These are phyloP conservation scores for Bergia sp. DNA, from an alignment of 92 coral and sea anemone genomes.

Conservation along the genomic window DNA sequence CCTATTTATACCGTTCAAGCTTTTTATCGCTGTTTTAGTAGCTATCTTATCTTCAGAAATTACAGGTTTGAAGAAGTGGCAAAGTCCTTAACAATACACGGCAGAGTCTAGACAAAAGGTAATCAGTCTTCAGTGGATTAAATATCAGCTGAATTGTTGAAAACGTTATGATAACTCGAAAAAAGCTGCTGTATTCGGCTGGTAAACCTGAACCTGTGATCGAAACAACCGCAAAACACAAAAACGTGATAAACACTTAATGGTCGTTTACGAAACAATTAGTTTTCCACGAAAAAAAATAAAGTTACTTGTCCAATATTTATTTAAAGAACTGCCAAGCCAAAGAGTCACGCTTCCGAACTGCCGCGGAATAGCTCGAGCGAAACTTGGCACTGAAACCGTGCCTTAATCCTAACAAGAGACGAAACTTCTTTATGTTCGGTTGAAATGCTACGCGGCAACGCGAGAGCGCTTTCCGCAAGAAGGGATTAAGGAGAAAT, in stretches of 20 bases:
- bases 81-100: neutral
- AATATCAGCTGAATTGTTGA: neutral
- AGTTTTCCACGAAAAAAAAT: slow-evolving; percentile 37
- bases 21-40: neutral
- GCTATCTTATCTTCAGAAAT: neutral
- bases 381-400: neutral
- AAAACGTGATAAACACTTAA: slow-evolving; percentile 37
- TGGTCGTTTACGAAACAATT: slow-evolving; percentile 43
- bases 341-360: slow-evolving; percentile 40
- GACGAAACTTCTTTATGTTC: neutral
- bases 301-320: slow-evolving; percentile 42
- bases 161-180: neutral
- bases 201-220: neutral
- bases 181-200: no score
- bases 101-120: neutral
- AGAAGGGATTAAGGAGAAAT: neutral
- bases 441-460: neutral
- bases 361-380: no score
- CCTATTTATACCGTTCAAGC: neutral
- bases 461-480: slow-evolving; percentile 15
- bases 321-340: neutral
- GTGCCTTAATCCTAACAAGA: neutral
- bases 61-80: neutral
- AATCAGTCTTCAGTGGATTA: neutral
- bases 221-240: slow-evolving; percentile 5